Base-by-base conservation (phyloP, 92 coral and sea anemone species). In the Actinostola sp. region DNA sequence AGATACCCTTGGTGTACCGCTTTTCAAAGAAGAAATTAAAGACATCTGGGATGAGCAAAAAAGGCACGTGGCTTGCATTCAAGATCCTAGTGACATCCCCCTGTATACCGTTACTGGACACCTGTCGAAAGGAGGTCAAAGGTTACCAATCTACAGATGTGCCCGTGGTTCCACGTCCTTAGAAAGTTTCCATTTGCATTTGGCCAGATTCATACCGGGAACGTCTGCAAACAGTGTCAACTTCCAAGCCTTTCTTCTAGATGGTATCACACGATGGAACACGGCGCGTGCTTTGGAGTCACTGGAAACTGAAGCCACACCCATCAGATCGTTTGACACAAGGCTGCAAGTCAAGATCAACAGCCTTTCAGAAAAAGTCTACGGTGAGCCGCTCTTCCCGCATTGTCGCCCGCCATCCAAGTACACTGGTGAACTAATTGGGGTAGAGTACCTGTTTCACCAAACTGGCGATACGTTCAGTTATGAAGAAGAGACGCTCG, bases 121-220 rank as follows among this genome's bases (percentile, higher is more conserved):
- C 7, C 8, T 68, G 4, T 39, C 46, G 14, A 85, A 80, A 59
- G 91, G 82, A 4, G 86, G 74, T 0, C 17, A 70, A n/a, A 46
- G 55, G 21, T 72, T 82, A 31, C 89, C 85, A 0, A 51, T 82
- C 16, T 73, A 77, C 85, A 32, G 70, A 25, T 87, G 85, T 38
- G 76, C 92, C 1, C 61, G 79, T 35, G 85, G 92, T 0, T 89
- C 85, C 0, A 84, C 88, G 3, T 84, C 85, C 13, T 67, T 84
- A 67, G 93, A 89, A 48, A 63, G 81, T 0, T 89, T 89, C 60
- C 90, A 89, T 26, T 70, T 84, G 1, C 87, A 89, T 57, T 26
- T 89, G 1, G 65, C 53, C 21, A 21, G 82, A 0, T 84, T 89
- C 52, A 80, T 89, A 1, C 93, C 90, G 1, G 80, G 80, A 0